phyloP scores from a whole-genome alignment of 2,797 vertebrate species.

The Pantherophis vulpinus region DNA sequence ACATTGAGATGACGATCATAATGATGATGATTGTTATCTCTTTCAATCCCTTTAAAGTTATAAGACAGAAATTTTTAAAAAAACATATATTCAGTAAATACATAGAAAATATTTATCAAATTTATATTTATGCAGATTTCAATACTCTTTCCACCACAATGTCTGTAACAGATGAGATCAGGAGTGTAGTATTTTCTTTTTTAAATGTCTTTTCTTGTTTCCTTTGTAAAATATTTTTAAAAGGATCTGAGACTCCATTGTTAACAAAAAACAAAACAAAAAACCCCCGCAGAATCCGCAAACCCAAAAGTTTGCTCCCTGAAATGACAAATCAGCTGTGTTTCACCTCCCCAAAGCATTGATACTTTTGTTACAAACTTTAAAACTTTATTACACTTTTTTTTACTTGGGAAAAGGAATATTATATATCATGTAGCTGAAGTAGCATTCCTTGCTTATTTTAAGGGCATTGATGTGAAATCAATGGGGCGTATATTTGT shows the following conservation, averaged over 20 bases:
- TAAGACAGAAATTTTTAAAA: background rate
- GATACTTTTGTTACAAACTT: background rate
- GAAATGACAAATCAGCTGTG: background rate
- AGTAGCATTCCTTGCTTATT: slow-evolving; percentile 36
- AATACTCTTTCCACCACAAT: background rate
- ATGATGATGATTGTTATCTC: background rate
- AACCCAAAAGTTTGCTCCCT: background rate
- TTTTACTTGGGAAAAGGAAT: background rate
- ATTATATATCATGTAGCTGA: background rate
- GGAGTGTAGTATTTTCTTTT: background rate
- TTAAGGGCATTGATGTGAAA: slow-evolving; percentile 95
- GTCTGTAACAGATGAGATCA: background rate
- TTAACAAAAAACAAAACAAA: background rate
- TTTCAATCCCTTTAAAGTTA: background rate
- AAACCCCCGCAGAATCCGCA: background rate
- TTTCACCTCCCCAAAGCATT: background rate
- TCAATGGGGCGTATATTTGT: slow-evolving; percentile 98
- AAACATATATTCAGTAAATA: background rate
- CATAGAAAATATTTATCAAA: background rate
- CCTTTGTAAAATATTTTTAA: background rate
- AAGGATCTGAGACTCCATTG: background rate
- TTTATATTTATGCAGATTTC: background rate
- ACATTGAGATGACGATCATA: background rate
- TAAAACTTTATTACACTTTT: background rate
- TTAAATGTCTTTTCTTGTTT: background rate